A percentile compares a stretch with the other conserved stretches of the same genome.
Evolutionary conservation across 2,797 vertebrate genomes (phyloP).

Genomic region (Mallotus villosus): DNA sequence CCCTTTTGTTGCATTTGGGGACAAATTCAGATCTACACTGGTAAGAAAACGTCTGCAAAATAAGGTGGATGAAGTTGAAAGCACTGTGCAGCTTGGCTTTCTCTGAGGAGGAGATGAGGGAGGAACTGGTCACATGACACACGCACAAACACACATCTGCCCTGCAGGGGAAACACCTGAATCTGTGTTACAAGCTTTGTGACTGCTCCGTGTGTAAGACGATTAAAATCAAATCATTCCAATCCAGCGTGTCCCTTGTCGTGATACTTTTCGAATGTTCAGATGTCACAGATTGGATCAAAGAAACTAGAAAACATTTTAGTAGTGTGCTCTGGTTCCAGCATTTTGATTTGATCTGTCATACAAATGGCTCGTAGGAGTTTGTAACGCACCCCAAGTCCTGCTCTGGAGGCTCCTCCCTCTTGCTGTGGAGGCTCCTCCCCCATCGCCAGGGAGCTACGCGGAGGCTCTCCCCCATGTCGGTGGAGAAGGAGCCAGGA

Average conservation of each 20-base stretch:
- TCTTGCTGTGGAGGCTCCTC: background rate
- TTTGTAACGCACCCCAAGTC: background rate
- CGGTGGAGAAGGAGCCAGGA: background rate
- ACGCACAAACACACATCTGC: slow-evolving; percentile 39
- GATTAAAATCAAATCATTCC: slow-evolving; percentile 13
- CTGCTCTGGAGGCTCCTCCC: background rate
- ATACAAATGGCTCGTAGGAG: slow-evolving; percentile 3
- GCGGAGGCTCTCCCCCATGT: no score
- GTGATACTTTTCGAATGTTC: slow-evolving; percentile 24
- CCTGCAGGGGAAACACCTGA: slow-evolving; percentile 29
- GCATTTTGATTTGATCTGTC: background rate
- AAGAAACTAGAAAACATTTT: slow-evolving; percentile 7
- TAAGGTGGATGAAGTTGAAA: slow-evolving; percentile 51
- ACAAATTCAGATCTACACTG: slow-evolving; percentile 7
- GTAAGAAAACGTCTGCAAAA: slow-evolving; percentile 34
- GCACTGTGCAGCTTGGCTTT: slow-evolving; percentile 38
- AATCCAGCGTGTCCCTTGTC: slow-evolving; percentile 1
- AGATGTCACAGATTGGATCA: slow-evolving; percentile 27
- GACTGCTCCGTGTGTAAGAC: background rate
- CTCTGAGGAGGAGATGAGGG: slow-evolving; percentile 18
- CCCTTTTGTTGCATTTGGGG: slow-evolving; percentile 41
- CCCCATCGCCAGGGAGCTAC: background rate
- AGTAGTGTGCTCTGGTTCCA: slow-evolving; percentile 2
- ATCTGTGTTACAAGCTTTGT: background rate
- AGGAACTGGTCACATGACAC: slow-evolving; percentile 28